phyloP scores from a whole-genome alignment of 2,113 vertebrate genomes.

The Amblyopsis rosae region DNA sequence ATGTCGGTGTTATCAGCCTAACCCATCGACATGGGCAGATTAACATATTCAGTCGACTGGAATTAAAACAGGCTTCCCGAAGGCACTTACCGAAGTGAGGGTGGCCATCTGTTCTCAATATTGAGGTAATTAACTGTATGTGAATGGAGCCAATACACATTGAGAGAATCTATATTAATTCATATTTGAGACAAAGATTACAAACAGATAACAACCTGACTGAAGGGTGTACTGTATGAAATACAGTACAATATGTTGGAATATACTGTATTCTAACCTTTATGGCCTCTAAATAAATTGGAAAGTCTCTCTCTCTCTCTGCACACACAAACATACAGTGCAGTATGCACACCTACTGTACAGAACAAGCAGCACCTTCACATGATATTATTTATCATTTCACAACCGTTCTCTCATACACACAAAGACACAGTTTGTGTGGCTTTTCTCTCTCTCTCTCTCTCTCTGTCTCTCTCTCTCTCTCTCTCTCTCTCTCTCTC shows the following conservation, averaged over 20 bases:
- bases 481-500: too few relatives aligned
- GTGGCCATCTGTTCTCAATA: conserved; percentile 55
- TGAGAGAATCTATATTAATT: conserved; percentile 38
- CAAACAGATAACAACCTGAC: conserved; percentile 4
- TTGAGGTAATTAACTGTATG: conserved; percentile 52
- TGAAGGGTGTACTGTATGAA: neutral
- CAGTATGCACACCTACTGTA: too few relatives aligned
- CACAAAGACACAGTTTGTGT: too few relatives aligned
- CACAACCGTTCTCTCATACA: too few relatives aligned
- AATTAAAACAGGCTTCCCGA: conserved; percentile 22
- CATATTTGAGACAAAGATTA: conserved; percentile 20
- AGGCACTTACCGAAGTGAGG: neutral
- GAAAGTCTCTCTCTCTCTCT: too few relatives aligned
- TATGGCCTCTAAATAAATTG: conserved; percentile 1
- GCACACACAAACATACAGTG: too few relatives aligned
- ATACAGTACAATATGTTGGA: neutral
- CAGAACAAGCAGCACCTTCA: too few relatives aligned
- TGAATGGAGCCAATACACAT: conserved; percentile 37
- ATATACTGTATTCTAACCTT: conserved; percentile 1
- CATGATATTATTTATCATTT: too few relatives aligned
- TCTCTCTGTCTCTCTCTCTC: too few relatives aligned
- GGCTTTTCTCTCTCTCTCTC: too few relatives aligned
- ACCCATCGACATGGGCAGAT: conserved; percentile 22
- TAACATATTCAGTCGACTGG: conserved; percentile 39
- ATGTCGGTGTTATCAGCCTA: conserved; percentile 21